These are phyloP conservation scores for Pogonognathellus flavescens DNA, from an alignment of 1,140 invertebrate species.

Conservation along the genomic window DNA sequence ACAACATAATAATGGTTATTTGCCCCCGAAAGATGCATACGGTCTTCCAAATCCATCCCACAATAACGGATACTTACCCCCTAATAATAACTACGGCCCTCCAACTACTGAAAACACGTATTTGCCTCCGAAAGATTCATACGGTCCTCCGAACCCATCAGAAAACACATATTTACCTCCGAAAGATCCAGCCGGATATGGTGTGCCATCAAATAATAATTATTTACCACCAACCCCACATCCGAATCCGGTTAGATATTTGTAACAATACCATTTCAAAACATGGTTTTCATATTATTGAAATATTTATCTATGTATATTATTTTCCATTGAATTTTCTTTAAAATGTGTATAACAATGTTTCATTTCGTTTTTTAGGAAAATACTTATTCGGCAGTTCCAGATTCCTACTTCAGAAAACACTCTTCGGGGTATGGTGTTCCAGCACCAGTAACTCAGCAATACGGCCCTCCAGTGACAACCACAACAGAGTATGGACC, in stretches of 20 bases:
- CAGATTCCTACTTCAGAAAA: conserved; percentile 58
- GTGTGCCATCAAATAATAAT: background rate
- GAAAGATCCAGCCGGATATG: background rate
- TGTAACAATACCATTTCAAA: background rate
- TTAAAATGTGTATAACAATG: background rate
- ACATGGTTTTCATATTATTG: background rate
- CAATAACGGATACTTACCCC: background rate
- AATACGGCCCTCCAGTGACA: background rate
- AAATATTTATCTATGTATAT: too few species aligned
- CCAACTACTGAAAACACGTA: background rate
- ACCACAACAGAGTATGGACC: background rate
- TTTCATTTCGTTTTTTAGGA: conserved; percentile 6
- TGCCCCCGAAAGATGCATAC: background rate
- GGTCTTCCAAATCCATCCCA: background rate
- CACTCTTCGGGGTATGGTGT: conserved; percentile 50
- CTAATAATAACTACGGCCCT: background rate
- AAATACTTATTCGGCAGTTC: conserved; percentile 42
- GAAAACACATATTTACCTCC: background rate
- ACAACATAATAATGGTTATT: background rate
- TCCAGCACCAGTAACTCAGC: conserved; percentile 5
- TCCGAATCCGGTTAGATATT: background rate
- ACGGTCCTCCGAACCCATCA: background rate
- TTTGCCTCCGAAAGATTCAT: background rate
- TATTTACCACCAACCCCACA: conserved; percentile 46
- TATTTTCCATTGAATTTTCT: too few species aligned